Conservation (phyloP, 1,140 invertebrate genomes). For the Heliothis virescens region DNA sequence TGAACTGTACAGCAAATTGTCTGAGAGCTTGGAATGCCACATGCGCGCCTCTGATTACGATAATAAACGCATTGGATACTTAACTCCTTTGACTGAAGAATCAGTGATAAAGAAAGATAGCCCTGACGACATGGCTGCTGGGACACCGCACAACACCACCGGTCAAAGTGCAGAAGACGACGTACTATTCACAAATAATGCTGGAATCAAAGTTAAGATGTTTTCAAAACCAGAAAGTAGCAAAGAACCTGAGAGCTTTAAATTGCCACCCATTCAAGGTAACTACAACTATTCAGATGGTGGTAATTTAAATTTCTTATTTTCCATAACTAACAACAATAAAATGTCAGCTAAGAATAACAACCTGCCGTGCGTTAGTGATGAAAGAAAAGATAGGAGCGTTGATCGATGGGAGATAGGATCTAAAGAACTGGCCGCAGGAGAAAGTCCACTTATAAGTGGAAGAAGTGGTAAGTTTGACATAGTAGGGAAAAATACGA, state of each 20-base stretch:
- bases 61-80: constrained; percentile 55
- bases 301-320: constrained; percentile 59
- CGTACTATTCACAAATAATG: constrained; percentile 57
- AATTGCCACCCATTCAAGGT: constrained; percentile 71
- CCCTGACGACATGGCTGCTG: constrained; percentile 59
- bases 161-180: constrained; percentile 48
- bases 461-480: constrained; percentile 62
- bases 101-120: constrained; percentile 64
- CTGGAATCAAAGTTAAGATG: constrained; percentile 60
- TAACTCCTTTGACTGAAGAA: constrained; percentile 78
- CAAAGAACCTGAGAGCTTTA: constrained; percentile 51
- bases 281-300: constrained; percentile 59
- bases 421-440: constrained; percentile 66
- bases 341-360: constrained; percentile 18
- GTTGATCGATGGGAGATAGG: constrained; percentile 65
- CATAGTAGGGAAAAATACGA: neutral
- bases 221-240: constrained; percentile 48
- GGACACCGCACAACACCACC: constrained; percentile 50
- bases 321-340: constrained; percentile 55
- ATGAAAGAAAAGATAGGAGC: constrained; percentile 51
- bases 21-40: constrained; percentile 59
- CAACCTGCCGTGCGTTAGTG: constrained; percentile 53
- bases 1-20: constrained; percentile 70
- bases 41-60: constrained; percentile 54
- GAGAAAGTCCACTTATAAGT: constrained; percentile 67